phyloP scores from a whole-genome alignment of 53 echinoderm and acorn worm genomes.

The Patiria pectinifera region DNA sequence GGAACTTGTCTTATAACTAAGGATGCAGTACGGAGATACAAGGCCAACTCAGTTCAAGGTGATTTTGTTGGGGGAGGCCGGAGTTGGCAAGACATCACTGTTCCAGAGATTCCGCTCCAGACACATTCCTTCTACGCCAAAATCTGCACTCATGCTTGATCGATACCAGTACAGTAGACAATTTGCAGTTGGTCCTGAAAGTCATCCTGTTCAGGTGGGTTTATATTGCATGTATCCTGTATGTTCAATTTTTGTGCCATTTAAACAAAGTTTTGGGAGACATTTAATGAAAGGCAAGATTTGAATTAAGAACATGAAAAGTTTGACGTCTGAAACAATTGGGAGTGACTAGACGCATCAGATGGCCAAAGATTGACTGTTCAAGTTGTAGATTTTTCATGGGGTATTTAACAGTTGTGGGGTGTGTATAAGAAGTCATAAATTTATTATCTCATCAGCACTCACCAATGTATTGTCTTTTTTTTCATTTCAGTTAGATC shows the following conservation, averaged over 20 bases:
- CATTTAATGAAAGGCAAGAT: too few species aligned
- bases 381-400: too few species aligned
- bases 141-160: constrained; percentile 69
- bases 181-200: constrained; percentile 79
- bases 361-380: too few species aligned
- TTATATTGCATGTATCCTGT: not conserved
- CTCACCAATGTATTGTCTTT: not conserved
- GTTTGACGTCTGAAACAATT: too few species aligned
- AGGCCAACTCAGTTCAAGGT: constrained; percentile 78
- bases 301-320: too few species aligned
- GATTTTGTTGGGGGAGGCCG: constrained; percentile 90
- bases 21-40: constrained; percentile 83
- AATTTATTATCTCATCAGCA: not conserved
- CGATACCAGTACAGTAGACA: constrained; percentile 79
- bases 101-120: constrained; percentile 83
- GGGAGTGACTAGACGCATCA: too few species aligned
- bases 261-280: too few species aligned
- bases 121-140: constrained; percentile 74
- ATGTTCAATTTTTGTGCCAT: too few species aligned
- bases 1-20: not conserved
- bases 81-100: constrained; percentile 93
- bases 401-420: too few species aligned
- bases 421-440: too few species aligned
- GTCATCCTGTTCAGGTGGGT: constrained; percentile 82
- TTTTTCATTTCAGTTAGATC: constrained; percentile 72